A percentile compares a stretch with the other conserved stretches of the same genome.
These are phyloP conservation scores for Gastracanthus pulcherrimus DNA, from an alignment of 2,888 invertebrate species.

Conservation along the genomic window DNA sequence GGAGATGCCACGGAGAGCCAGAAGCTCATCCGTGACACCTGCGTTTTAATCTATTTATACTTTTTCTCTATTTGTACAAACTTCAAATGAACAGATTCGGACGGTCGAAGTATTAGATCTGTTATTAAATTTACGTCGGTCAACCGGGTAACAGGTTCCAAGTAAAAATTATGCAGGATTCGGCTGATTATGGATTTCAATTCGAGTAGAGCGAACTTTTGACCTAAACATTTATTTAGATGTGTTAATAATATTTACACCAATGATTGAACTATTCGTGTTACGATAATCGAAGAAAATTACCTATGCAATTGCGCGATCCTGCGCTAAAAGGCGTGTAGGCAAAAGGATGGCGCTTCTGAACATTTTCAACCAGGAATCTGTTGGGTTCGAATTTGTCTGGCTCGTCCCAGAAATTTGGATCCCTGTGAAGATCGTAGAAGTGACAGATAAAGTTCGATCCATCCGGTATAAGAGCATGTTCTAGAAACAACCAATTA, in stretches of 20 bases:
- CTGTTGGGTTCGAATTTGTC: slow-evolving; percentile 70
- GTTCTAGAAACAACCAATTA: slow-evolving; percentile 67
- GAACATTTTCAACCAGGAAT: slow-evolving; percentile 79
- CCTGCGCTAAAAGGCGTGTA: too few species aligned
- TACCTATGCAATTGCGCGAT: slow-evolving; percentile 83
- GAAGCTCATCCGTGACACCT: too few species aligned
- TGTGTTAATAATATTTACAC: too few species aligned
- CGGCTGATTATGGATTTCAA: slow-evolving; percentile 37
- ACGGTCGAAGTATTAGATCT: slow-evolving; percentile 40
- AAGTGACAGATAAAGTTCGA: slow-evolving; percentile 79
- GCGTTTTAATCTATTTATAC: too few species aligned
- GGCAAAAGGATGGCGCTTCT: slow-evolving; percentile 80
- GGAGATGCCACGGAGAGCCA: too few species aligned
- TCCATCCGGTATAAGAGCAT: slow-evolving; percentile 78
- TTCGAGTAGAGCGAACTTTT: too few species aligned
- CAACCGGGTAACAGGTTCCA: slow-evolving; percentile 38
- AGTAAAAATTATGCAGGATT: slow-evolving; percentile 38
- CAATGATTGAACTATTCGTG: too few species aligned
- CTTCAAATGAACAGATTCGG: neutral
- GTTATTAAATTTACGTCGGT: slow-evolving; percentile 15
- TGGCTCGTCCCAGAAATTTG: slow-evolving; percentile 81
- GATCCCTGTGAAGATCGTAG: too few species aligned
- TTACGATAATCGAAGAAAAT: too few species aligned
- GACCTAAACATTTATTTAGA: slow-evolving; percentile 25
- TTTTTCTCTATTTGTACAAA: neutral